These are phyloP conservation scores for Equus przewalskii DNA, from an alignment of 2,113 vertebrate species.

Conservation along the genomic window DNA sequence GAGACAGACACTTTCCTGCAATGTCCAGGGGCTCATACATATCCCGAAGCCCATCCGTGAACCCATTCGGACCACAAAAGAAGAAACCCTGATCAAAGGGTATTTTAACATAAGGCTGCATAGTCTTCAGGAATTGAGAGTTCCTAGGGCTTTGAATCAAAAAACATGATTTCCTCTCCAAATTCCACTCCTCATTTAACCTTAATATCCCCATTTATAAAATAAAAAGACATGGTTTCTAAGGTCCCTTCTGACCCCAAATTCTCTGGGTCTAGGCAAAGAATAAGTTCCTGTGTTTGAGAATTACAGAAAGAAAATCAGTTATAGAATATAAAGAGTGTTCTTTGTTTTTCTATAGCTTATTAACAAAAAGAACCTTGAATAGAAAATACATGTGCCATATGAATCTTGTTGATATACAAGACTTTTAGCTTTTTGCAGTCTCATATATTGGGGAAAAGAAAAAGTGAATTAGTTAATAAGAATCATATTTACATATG, in stretches of 20 bases:
- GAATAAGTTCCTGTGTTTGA: neutral
- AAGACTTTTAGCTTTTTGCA: neutral
- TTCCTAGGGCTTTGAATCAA: neutral
- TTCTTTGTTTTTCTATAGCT: neutral
- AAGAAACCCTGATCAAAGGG: neutral
- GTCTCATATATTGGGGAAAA: neutral
- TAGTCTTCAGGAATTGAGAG: neutral
- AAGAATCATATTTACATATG: neutral
- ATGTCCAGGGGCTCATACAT: neutral
- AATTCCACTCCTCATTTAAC: neutral
- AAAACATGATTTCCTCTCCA: neutral
- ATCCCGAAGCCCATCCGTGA: neutral
- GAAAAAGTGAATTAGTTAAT: neutral
- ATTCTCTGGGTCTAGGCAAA: neutral
- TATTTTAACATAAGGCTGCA: neutral
- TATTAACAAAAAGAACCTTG: neutral
- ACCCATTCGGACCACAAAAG: neutral
- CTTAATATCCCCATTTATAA: neutral
- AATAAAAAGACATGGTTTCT: neutral
- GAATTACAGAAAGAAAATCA: conserved; percentile 6
- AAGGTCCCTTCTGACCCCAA: neutral
- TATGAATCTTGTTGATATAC: neutral
- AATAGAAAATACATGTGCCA: neutral
- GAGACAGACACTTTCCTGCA: neutral
- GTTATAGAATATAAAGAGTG: neutral